Evolutionary conservation across 92 coral and sea anemone genomes (phyloP), one percentile per base, ranked within the genome.

Genomic region (Anthopleura xanthogrammica): DNA sequence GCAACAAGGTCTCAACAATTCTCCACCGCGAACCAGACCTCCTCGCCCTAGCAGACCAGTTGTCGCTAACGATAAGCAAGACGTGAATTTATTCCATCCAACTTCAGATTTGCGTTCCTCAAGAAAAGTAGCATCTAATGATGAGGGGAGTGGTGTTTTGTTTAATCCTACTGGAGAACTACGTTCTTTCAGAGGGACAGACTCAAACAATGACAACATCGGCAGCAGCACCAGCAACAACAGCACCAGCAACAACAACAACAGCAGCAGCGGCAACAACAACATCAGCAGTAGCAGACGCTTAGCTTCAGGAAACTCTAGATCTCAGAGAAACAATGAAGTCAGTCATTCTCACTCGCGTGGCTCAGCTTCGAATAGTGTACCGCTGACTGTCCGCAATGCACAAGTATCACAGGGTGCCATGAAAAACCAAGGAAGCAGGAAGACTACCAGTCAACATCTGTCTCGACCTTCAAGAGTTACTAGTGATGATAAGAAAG

Each of bases 21-120:
- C 79, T 52, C 79, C 60, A 39, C 79, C 85, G 9, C 72, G 48
- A 0, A 43, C 12, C 40, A 75, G 81, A 77, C 87, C 87, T 22
- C 81, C 87, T 57, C 87, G 87, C 20, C 87, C 87, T 9, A 77
- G 80, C 75, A 83, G 87, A 57, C 87, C 87, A 17, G 82, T 79
- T 22, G 79, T 82, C 14, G 79, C 66, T 5, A 52, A 50, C 40
- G 73, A 60, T 13, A 74, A 79, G 29, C 58, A 17, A n/a, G 19
- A 8, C 29, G 14, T 23, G 41, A 36, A 68, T 36, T 68, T 68
- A 12, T 68, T 36, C 16, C 7, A 68, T 13, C 74, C 74, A 1
- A 8, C 42, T 68, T 68, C 74, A 2, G 74, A 68, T 12, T 11
- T 36, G 16, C 42, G 16, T 29, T 12, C 43, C 24, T 68, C 74